phyloP scores from a whole-genome alignment of 1,140 invertebrate species.

The Acromyrmex echinatior region DNA sequence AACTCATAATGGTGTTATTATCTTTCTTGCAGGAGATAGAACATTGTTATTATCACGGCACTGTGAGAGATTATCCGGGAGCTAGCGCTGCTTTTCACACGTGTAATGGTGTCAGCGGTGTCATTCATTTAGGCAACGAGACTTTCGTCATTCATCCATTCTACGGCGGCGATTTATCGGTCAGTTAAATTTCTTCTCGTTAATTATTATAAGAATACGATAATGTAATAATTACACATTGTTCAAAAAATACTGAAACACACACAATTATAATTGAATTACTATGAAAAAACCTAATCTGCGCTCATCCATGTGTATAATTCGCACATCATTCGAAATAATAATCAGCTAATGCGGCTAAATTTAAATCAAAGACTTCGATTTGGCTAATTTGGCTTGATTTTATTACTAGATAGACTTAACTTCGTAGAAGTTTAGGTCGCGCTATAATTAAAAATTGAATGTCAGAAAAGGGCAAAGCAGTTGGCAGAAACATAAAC shows the following conservation, averaged over 20 bases:
- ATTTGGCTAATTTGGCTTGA: constrained; percentile 29
- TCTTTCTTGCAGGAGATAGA: constrained; percentile 95
- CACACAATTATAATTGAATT: not conserved
- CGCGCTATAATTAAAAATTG: constrained; percentile 56
- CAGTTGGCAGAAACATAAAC: constrained; percentile 73
- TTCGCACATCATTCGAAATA: not conserved
- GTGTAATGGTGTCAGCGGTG: constrained; percentile 98
- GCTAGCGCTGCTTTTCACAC: constrained; percentile 98
- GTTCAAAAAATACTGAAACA: not conserved
- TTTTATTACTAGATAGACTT: constrained; percentile 47
- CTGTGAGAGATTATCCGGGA: constrained; percentile 97
- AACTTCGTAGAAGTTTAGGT: constrained; percentile 39
- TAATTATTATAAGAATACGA: not conserved
- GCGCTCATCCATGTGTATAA: not conserved
- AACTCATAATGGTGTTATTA: constrained; percentile 30
- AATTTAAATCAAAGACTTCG: constrained; percentile 22
- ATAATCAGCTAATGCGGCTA: not conserved
- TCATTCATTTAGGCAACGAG: constrained; percentile 98
- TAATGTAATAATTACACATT: not conserved
- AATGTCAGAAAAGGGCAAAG: constrained; percentile 12
- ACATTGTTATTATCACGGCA: constrained; percentile 98
- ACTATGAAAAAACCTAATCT: not conserved
- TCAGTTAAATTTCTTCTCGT: constrained; percentile 88
- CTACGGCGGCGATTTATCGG: constrained; percentile 97
- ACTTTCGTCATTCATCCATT: constrained; percentile 99